Conservation (phyloP, 1,140 invertebrate genomes). For the Scylla paramamosain region DNA sequence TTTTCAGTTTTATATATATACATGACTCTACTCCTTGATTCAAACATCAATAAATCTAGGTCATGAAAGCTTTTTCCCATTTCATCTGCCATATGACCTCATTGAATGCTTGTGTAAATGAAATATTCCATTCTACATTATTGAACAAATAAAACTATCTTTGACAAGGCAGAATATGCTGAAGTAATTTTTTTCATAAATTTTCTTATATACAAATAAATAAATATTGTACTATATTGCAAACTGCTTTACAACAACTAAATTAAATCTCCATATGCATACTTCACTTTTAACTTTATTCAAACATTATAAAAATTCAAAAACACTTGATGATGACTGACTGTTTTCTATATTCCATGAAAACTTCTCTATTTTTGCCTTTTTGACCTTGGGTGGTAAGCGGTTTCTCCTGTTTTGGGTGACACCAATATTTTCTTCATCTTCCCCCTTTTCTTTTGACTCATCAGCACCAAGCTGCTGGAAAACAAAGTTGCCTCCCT, state of each 20-base stretch:
- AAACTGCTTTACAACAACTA: too few species aligned
- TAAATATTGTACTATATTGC: neutral
- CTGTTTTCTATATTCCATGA: conserved; percentile 27
- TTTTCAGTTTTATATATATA: too few species aligned
- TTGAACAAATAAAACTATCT: neutral
- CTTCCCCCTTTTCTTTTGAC: conserved; percentile 42
- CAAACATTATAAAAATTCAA: conserved; percentile 44
- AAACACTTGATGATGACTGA: conserved; percentile 59
- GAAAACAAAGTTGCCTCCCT: conserved; percentile 75
- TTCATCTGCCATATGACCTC: too few species aligned
- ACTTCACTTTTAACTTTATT: neutral
- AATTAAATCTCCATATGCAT: neutral
- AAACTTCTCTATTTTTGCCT: conserved; percentile 51
- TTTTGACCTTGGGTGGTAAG: conserved; percentile 46
- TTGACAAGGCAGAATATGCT: neutral
- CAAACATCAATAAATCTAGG: too few species aligned
- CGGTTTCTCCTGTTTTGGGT: conserved; percentile 21
- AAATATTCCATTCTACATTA: neutral
- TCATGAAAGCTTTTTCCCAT: too few species aligned
- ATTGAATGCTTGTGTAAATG: too few species aligned
- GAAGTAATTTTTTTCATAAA: neutral
- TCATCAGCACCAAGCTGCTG: conserved; percentile 73
- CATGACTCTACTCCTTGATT: too few species aligned
- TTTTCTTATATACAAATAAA: conserved; percentile 11
- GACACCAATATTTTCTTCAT: conserved; percentile 28